Percentiles rank a stretch among this genome's conserved stretches.
Conservation (phyloP, 2,113 vertebrate genomes). For the Collichthys lucidus region DNA sequence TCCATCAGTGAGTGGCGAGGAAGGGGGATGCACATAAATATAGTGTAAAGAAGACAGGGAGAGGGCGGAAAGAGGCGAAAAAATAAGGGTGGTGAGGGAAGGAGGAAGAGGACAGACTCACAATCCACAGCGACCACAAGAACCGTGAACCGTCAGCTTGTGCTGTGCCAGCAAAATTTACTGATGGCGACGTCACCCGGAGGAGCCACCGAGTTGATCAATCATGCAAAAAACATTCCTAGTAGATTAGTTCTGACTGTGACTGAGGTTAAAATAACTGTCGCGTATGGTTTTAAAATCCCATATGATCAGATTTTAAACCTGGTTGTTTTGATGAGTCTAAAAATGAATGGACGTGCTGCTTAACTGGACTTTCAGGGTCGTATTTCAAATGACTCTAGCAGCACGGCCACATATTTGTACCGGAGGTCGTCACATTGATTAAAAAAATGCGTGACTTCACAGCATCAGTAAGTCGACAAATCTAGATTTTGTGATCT, state of each 20-base stretch:
- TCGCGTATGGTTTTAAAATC: neutral
- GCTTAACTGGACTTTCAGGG: no score
- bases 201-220: no score
- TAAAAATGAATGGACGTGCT: neutral
- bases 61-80: neutral
- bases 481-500: no score
- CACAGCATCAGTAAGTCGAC: no score
- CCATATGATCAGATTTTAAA: neutral
- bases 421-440: neutral
- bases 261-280: neutral
- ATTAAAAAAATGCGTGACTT: neutral
- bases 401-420: neutral
- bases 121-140: neutral
- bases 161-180: neutral
- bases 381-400: no score
- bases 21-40: conserved; percentile 48
- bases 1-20: conserved; percentile 43
- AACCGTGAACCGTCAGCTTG: neutral
- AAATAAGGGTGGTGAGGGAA: conserved; percentile 4
- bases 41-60: conserved; percentile 19
- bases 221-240: neutral
- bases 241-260: neutral
- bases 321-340: neutral
- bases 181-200: neutral
- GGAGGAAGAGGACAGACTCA: neutral